Evolutionary conservation across 35 echinoderm and acorn worm genomes (phyloP).

Genomic region (Apostichopus californicus): DNA sequence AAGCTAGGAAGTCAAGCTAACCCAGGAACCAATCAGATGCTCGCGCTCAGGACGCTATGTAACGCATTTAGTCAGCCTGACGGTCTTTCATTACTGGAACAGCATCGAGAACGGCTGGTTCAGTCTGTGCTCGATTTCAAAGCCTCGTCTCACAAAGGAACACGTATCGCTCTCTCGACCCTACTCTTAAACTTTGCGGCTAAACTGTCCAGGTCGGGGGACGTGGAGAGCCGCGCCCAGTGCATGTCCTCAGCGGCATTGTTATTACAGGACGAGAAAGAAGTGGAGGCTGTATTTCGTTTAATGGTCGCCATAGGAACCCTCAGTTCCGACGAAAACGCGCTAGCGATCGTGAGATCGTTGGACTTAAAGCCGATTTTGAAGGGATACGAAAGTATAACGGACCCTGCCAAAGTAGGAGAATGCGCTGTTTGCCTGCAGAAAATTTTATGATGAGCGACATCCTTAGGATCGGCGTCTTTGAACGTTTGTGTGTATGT

Average conservation of each 20-base stretch:
- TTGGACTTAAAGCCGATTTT: slow-evolving; percentile 60
- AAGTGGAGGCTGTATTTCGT: slow-evolving; percentile 86
- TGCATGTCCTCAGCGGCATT: slow-evolving; percentile 61
- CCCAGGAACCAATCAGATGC: slow-evolving; percentile 81
- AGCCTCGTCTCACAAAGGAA: slow-evolving; percentile 61
- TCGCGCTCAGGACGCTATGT: slow-evolving; percentile 81
- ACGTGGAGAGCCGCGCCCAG: slow-evolving; percentile 74
- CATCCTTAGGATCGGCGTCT: no score
- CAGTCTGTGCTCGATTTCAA: slow-evolving; percentile 26
- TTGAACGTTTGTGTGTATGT: neutral
- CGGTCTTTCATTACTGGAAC: slow-evolving; percentile 51
- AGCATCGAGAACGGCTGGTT: slow-evolving; percentile 54
- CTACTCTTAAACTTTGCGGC: slow-evolving; percentile 76
- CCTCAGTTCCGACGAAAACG: slow-evolving; percentile 74
- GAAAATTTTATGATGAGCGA: slow-evolving; percentile 59
- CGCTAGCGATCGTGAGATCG: slow-evolving; percentile 74
- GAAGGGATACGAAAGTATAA: slow-evolving; percentile 45
- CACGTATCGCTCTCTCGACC: slow-evolving; percentile 80
- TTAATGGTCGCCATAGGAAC: slow-evolving; percentile 83
- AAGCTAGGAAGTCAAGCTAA: slow-evolving; percentile 26
- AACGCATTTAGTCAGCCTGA: slow-evolving; percentile 75
- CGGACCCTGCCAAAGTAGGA: slow-evolving; percentile 73
- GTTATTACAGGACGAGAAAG: slow-evolving; percentile 57
- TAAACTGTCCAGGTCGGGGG: slow-evolving; percentile 20
- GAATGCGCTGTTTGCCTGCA: slow-evolving; percentile 72